These are phyloP conservation scores for Aphidius gifuensis DNA, from an alignment of 1,140 invertebrate species.

Conservation along the genomic window DNA sequence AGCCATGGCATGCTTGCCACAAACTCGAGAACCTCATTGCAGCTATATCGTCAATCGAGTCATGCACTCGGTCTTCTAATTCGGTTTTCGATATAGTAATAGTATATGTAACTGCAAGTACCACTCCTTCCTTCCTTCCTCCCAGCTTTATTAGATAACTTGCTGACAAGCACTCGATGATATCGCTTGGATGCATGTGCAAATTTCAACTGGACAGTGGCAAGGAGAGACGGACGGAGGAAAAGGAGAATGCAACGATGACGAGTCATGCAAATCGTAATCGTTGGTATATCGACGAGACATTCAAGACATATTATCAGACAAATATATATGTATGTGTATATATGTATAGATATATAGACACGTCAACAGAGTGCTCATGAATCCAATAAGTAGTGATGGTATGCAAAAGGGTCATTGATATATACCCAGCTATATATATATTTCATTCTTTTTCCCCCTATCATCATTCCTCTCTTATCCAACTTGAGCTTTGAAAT, in stretches of 20 bases:
- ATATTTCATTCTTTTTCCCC: too few relatives aligned
- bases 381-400: conserved; percentile 15
- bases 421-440: neutral
- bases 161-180: too few relatives aligned
- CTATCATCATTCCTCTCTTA: too few relatives aligned
- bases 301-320: conserved; percentile 47
- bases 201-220: too few relatives aligned
- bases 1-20: conserved; percentile 47
- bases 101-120: neutral
- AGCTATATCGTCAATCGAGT: conserved; percentile 33
- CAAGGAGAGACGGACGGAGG: too few relatives aligned
- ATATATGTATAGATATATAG: too few relatives aligned
- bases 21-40: conserved; percentile 51
- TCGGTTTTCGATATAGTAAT: conserved; percentile 22
- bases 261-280: conserved; percentile 21
- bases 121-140: neutral
- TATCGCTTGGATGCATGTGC: too few relatives aligned
- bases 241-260: neutral
- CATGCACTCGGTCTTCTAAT: conserved; percentile 19
- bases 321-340: conserved; percentile 52
- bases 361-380: too few relatives aligned
- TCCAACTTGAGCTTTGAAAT: too few relatives aligned
- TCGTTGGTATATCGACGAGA: conserved; percentile 39
- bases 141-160: conserved; percentile 7
- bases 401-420: conserved; percentile 39